phyloP scores from a whole-genome alignment of 2,113 vertebrate species.

The Electrona antarctica region DNA sequence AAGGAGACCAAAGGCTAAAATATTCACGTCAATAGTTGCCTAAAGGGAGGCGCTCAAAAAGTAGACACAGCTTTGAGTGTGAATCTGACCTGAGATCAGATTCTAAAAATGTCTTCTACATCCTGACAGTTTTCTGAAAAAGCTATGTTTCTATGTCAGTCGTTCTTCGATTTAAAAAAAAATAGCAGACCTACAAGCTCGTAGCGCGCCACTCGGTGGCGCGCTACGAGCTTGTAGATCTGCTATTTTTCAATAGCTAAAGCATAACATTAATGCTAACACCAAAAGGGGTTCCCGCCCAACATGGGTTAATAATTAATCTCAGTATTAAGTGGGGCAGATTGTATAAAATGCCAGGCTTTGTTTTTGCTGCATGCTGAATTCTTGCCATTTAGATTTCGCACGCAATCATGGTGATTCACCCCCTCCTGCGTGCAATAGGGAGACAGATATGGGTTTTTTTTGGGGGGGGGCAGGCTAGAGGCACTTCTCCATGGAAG shows the following conservation, averaged over 20 bases:
- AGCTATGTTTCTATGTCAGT: too few relatives aligned
- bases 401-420: background rate
- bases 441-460: slow-evolving; percentile 6
- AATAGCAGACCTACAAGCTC: too few relatives aligned
- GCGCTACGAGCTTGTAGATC: too few relatives aligned
- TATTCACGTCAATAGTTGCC: background rate
- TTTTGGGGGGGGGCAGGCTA: background rate
- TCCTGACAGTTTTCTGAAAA: too few relatives aligned
- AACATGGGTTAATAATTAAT: slow-evolving; percentile 2
- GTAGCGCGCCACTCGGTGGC: too few relatives aligned
- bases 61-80: background rate
- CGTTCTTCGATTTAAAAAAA: too few relatives aligned
- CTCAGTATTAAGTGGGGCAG: background rate
- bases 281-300: too few relatives aligned
- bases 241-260: too few relatives aligned
- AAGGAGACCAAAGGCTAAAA: background rate
- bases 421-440: background rate
- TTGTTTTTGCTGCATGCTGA: slow-evolving; percentile 2
- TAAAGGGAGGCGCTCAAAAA: slow-evolving; percentile 4
- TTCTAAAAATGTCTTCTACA: too few relatives aligned
- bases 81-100: too few relatives aligned
- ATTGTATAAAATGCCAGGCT: background rate
- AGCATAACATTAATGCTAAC: too few relatives aligned
- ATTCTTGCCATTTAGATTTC: background rate
- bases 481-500: slow-evolving; percentile 1